These are phyloP conservation scores for Sinodicranocentrus sp. DNA, from an alignment of 2,888 invertebrate species.

Conservation along the genomic window DNA sequence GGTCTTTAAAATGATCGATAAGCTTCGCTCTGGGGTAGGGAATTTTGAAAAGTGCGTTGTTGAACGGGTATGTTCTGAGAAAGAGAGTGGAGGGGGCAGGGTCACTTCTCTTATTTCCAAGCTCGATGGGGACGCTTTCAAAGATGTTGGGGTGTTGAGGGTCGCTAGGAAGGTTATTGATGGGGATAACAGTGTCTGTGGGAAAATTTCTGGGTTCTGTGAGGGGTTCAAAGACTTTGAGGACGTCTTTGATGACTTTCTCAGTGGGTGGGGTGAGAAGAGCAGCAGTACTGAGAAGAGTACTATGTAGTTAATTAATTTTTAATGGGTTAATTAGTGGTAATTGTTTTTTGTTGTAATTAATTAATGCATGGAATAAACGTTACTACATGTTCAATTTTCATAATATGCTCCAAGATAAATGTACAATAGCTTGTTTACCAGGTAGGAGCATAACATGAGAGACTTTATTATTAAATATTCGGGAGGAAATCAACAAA, in stretches of 20 bases:
- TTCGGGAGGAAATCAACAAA: no score
- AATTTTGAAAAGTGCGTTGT: constrained; percentile 21
- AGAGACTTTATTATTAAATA: no score
- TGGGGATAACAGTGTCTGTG: neutral
- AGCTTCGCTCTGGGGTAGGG: neutral
- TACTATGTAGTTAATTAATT: no score
- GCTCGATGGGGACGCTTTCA: neutral
- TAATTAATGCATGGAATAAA: neutral
- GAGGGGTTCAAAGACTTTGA: neutral
- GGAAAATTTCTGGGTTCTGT: neutral
- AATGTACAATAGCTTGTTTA: no score
- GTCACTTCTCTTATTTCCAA: neutral
- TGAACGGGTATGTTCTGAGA: neutral
- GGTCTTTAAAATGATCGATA: neutral
- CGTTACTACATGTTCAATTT: no score
- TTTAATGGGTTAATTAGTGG: no score
- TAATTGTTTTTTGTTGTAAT: no score
- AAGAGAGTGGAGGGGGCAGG: neutral
- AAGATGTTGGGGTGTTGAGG: constrained; percentile 1
- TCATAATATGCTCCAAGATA: no score
- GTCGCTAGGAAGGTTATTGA: neutral
- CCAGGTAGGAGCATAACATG: no score
- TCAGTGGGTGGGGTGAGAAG: neutral
- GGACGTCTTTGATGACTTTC: neutral
- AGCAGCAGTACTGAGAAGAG: neutral